Percentiles rank a stretch among this genome's conserved stretches.
Evolutionary conservation across 1,140 invertebrate species (phyloP).

Genomic region (Lanistes nyassanus): DNA sequence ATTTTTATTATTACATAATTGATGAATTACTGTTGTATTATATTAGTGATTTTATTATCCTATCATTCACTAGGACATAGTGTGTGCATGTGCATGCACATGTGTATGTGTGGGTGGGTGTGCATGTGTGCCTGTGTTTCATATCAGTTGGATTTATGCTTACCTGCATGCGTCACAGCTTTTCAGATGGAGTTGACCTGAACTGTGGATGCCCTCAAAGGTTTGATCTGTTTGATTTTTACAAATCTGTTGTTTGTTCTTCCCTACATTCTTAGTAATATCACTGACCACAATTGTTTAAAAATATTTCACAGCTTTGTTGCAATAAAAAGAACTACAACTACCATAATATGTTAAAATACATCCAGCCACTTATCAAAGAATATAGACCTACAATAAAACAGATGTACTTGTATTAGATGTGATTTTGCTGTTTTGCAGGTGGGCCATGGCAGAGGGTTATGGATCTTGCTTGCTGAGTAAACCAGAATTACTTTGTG

Average conservation of each 20-base stretch:
- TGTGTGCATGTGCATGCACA: background rate
- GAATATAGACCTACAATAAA: background rate
- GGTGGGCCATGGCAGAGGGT: slow-evolving; percentile 91
- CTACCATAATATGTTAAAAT: no score
- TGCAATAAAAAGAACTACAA: no score
- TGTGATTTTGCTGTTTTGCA: slow-evolving; percentile 31
- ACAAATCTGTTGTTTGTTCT: background rate
- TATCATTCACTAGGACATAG: no score
- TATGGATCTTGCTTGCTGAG: slow-evolving; percentile 87
- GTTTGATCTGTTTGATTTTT: slow-evolving; percentile 40
- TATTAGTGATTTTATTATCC: no score
- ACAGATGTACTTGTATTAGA: background rate
- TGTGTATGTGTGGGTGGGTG: background rate
- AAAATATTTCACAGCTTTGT: no score
- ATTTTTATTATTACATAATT: no score
- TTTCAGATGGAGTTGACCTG: slow-evolving; percentile 90
- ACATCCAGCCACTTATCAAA: background rate
- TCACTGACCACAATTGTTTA: no score
- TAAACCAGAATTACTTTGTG: slow-evolving; percentile 84
- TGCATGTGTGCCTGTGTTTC: background rate
- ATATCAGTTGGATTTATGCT: no score
- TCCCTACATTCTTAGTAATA: background rate
- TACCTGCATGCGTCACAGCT: slow-evolving; percentile 66
- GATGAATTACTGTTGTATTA: no score
- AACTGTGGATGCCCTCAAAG: slow-evolving; percentile 97